Conservation (phyloP, 2,888 invertebrate species). For the Macrosiphum euphorbiae region DNA sequence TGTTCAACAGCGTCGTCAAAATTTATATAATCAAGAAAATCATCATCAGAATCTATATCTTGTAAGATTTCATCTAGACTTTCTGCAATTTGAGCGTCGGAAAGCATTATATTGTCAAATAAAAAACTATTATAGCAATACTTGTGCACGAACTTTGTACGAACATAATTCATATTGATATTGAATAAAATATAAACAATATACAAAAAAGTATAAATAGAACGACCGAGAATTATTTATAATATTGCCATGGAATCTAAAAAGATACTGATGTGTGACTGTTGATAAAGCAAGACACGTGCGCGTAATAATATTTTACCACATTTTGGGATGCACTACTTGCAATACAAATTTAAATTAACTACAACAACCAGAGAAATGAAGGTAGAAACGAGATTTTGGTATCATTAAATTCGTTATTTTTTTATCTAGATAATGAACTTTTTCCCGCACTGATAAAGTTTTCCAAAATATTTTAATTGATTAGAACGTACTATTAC, state of each 20-base stretch:
- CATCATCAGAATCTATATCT: background rate
- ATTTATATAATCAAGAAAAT: background rate
- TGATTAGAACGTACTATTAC: too few relatives aligned
- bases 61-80: background rate
- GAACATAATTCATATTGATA: background rate
- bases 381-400: slow-evolving; percentile 5
- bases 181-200: background rate
- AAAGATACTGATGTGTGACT: background rate
- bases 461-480: too few relatives aligned
- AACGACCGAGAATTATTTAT: too few relatives aligned
- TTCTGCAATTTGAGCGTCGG: background rate
- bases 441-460: background rate
- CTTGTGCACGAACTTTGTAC: background rate
- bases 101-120: background rate
- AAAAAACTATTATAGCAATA: background rate
- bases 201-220: background rate
- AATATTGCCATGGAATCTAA: background rate
- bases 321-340: slow-evolving; percentile 3
- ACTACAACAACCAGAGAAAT: background rate
- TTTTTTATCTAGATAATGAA: slow-evolving; percentile 3
- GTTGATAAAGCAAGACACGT: background rate
- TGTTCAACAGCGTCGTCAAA: too few relatives aligned
- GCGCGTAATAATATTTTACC: background rate
- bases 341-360: background rate
- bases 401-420: slow-evolving; percentile 14